Percentiles rank a stretch among this genome's conserved stretches.
Evolutionary conservation across 2,888 invertebrate species (phyloP).

Genomic region (Molorchus minor): DNA sequence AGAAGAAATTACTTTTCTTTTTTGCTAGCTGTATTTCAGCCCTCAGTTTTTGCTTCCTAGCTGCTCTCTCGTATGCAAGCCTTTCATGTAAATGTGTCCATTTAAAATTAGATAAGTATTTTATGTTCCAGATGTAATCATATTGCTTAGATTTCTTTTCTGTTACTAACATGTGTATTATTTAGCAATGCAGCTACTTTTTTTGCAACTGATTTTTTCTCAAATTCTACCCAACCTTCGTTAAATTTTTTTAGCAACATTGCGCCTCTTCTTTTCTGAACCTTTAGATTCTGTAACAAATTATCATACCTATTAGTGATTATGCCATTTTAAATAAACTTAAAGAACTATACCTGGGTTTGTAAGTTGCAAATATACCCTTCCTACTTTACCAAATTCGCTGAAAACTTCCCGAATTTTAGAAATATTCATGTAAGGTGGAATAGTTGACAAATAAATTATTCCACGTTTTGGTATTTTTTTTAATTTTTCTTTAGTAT

Average conservation of each 20-base stretch:
- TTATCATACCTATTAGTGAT: too few species aligned
- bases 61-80: slow-evolving; percentile 90
- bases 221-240: slow-evolving; percentile 97
- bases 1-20: slow-evolving; percentile 88
- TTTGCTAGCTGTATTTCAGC: slow-evolving; percentile 92
- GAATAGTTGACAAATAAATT: slow-evolving; percentile 89
- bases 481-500: slow-evolving; percentile 46
- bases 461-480: slow-evolving; percentile 84
- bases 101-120: slow-evolving; percentile 94
- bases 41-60: slow-evolving; percentile 83
- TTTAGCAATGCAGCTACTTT: slow-evolving; percentile 85
- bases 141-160: slow-evolving; percentile 87
- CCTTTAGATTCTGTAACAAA: slow-evolving; percentile 45
- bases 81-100: slow-evolving; percentile 96
- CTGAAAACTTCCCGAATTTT: slow-evolving; percentile 83
- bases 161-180: slow-evolving; percentile 84
- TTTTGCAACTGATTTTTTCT: slow-evolving; percentile 88
- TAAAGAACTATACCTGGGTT: slow-evolving; percentile 1
- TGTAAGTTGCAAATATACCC: slow-evolving; percentile 70
- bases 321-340: not conserved
- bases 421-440: slow-evolving; percentile 89
- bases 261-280: slow-evolving; percentile 67
- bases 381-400: slow-evolving; percentile 82
- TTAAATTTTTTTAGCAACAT: slow-evolving; percentile 71
- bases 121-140: slow-evolving; percentile 95